Evolutionary conservation across 2,888 invertebrate genomes (phyloP), one percentile per base, ranked within the genome.

Genomic region (Coecobrya sp.): DNA sequence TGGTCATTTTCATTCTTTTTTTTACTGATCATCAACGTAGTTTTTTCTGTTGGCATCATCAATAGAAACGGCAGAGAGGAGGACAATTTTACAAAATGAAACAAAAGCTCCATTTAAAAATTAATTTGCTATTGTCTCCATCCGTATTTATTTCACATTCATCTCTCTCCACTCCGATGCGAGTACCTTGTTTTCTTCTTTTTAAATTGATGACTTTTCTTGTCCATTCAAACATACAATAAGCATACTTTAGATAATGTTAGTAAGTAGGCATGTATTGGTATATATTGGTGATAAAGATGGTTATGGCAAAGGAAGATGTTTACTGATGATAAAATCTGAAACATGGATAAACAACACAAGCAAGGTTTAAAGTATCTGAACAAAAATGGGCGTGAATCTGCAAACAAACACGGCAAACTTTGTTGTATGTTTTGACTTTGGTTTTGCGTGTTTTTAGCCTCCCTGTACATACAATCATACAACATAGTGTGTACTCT

Each of bases 311-410:
- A 82, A 82, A 82, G 81, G 81, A 59, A 55, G 59, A 59, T 55
- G 55, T 59, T 30, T 59, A 11, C 11, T 49, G 25, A 4, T 22
- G 81, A 82, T 82, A 82, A 59, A 82, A 82, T 82, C 81, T 82
- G 22, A 82, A 59, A 82, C 55, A 59, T 59, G 81, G 81, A 82
- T 36, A 82, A 82, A 30, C 55, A 59, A 5, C 27, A 0, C 25
- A 13, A 27, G 22, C 16, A 25, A 16, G 27, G 2, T 73, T 42
- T 25, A 49, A 13, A 49, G 25, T 10, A 45, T 73, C 30, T 36
- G 30, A 30, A 59, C 59, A 59, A 59, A 82, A 82, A 82, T 82
- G 81, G 81, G 81, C 81, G 81, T 82, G 81, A 82, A 82, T 82
- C 55, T 82, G 81, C 81, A 82, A 82, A 82, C 81, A 82, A 82